These are phyloP conservation scores for Pteropus rufus DNA, from an alignment of 2,797 vertebrate genomes.

Conservation along the genomic window DNA sequence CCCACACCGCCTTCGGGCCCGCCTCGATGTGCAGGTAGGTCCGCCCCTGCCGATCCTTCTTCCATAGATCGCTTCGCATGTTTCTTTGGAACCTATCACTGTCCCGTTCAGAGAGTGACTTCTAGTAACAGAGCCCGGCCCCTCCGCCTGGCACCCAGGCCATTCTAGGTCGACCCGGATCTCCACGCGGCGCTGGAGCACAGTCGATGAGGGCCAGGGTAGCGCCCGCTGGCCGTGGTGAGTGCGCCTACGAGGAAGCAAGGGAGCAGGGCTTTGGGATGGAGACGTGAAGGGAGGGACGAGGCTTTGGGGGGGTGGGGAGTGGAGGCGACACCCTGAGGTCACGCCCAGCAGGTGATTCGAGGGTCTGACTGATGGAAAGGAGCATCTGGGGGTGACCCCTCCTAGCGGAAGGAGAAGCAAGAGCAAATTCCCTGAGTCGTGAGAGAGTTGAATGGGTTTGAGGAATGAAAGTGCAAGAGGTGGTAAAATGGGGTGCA, in stretches of 20 bases:
- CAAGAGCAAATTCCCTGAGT: not conserved
- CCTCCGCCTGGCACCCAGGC: too few relatives aligned
- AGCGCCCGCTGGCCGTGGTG: accelerated
- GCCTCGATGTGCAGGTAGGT: not conserved
- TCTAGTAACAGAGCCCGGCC: not conserved
- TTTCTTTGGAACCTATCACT: not conserved
- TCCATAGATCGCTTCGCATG: not conserved
- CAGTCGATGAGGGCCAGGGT: not conserved
- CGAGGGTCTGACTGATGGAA: not conserved
- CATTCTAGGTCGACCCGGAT: not conserved
- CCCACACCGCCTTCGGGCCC: not conserved
- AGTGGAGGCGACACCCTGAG: too few relatives aligned
- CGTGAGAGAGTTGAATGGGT: not conserved
- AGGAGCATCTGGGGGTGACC: not conserved
- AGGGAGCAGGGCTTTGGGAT: too few relatives aligned
- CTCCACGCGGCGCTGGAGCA: accelerated
- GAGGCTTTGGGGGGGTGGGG: not conserved
- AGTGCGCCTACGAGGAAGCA: not conserved
- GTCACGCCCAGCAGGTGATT: not conserved
- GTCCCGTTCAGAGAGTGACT: not conserved
- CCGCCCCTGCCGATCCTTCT: not conserved
- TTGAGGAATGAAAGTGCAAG: not conserved
- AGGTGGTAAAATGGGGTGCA: not conserved
- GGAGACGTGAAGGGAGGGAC: too few relatives aligned
- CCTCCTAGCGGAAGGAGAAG: not conserved